Evolutionary conservation across 2,113 vertebrate genomes (phyloP).

Genomic region (Cranoglanis bouderius): DNA sequence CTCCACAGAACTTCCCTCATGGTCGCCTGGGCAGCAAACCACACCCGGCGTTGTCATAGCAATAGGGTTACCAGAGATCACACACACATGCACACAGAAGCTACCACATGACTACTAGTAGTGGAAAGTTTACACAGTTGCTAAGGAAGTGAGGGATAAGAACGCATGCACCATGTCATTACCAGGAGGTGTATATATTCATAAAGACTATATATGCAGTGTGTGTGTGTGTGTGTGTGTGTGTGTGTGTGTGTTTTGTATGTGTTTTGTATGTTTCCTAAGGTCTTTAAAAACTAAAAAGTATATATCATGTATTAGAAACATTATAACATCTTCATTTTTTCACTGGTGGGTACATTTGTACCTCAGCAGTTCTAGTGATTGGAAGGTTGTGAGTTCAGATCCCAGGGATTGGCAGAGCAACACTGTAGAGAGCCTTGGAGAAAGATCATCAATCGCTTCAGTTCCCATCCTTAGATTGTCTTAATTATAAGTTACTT

Average conservation of each 20-base stretch:
- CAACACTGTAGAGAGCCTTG: not conserved
- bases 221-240: constrained; percentile 17
- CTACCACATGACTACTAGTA: constrained; percentile 6
- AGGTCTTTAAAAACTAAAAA: not conserved
- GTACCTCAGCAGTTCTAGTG: not conserved
- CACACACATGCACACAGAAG: constrained; percentile 34
- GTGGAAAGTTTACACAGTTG: constrained; percentile 49
- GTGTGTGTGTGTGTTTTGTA: constrained; percentile 13
- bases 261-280: not conserved
- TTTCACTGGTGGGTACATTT: not conserved
- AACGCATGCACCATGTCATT: constrained; percentile 11
- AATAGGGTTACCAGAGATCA: constrained; percentile 54
- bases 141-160: constrained; percentile 37
- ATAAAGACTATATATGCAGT: not conserved
- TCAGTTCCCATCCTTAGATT: not conserved
- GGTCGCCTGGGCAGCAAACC: constrained; percentile 29
- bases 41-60: constrained; percentile 43
- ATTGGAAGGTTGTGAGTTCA: not conserved
- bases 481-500: not conserved
- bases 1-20: constrained; percentile 45
- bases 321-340: not conserved
- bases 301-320: not conserved
- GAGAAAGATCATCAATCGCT: not conserved
- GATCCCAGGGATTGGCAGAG: not conserved
- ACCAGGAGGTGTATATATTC: constrained; percentile 2